These are phyloP conservation scores for Ptiloglossa arizonensis DNA, from an alignment of 1,140 invertebrate genomes.

Conservation along the genomic window DNA sequence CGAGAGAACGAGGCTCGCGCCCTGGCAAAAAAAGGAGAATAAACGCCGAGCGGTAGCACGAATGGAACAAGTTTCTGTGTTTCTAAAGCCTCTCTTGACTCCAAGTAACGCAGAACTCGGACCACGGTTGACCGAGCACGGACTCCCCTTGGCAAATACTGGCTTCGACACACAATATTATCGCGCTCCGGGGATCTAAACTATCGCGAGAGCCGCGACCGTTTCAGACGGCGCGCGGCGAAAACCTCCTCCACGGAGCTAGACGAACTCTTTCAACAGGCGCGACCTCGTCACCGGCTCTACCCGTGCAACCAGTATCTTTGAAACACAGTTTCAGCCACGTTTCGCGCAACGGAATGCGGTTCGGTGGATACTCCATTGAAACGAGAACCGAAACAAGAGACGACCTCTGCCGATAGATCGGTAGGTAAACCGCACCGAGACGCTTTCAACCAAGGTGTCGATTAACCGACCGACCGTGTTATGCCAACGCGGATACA, in stretches of 20 bases:
- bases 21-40: slow-evolving; percentile 13
- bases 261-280: slow-evolving; percentile 35
- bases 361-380: background rate
- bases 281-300: background rate
- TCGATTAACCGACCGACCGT: too few relatives aligned
- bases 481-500: too few relatives aligned
- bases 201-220: slow-evolving; percentile 55
- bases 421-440: too few relatives aligned
- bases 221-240: slow-evolving; percentile 28
- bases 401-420: background rate
- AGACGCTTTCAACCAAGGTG: too few relatives aligned
- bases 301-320: background rate
- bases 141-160: slow-evolving; percentile 68
- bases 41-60: slow-evolving; percentile 16
- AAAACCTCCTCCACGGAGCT: slow-evolving; percentile 13
- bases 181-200: slow-evolving; percentile 71
- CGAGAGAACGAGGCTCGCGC: slow-evolving; percentile 22
- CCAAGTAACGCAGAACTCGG: slow-evolving; percentile 26
- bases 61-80: slow-evolving; percentile 69
- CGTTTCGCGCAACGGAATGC: slow-evolving; percentile 4
- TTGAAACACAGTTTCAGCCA: slow-evolving; percentile 16
- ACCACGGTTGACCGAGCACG: slow-evolving; percentile 23
- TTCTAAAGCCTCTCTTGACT: slow-evolving; percentile 64
- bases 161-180: slow-evolving; percentile 71
- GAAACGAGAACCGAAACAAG: background rate